A percentile compares a stretch with the other conserved stretches of the same genome.
Evolutionary conservation across 2,113 vertebrate species (phyloP).

Genomic region (Centropristis striata): DNA sequence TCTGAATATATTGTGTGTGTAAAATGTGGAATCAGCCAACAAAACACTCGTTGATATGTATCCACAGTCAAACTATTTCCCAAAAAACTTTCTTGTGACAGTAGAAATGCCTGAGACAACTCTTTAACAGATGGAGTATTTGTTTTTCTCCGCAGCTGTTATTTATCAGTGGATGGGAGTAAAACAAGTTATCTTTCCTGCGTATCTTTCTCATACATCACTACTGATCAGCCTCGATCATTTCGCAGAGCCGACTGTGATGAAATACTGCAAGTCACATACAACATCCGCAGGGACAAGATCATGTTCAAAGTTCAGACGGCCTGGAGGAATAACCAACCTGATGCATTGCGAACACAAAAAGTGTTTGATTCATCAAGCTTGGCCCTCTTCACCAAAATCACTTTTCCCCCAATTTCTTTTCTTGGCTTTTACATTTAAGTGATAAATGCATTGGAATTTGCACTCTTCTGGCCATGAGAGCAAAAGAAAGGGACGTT

Average conservation of each 20-base stretch:
- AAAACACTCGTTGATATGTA: background rate
- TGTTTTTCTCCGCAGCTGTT: conserved; percentile 63
- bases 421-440: conserved; percentile 53
- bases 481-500: conserved; percentile 19
- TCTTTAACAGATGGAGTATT: conserved; percentile 39
- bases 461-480: conserved; percentile 53
- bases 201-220: conserved; percentile 54
- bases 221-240: conserved; percentile 58
- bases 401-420: conserved; percentile 12
- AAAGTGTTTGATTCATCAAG: conserved; percentile 37
- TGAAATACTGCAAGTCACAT: conserved; percentile 33
- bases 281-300: conserved; percentile 34
- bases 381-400: conserved; percentile 30
- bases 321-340: conserved; percentile 26
- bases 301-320: conserved; percentile 12
- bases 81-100: conserved; percentile 6
- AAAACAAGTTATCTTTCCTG: conserved; percentile 44
- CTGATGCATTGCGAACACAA: background rate
- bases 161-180: conserved; percentile 54
- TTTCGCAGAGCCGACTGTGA: conserved; percentile 33
- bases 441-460: conserved; percentile 70
- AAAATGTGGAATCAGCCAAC: background rate
- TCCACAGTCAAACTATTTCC: conserved; percentile 17
- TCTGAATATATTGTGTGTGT: background rate
- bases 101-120: background rate